Evolutionary conservation across 2,113 vertebrate genomes (phyloP), one percentile per base, ranked within the genome.

Genomic region (Ictalurus furcatus): DNA sequence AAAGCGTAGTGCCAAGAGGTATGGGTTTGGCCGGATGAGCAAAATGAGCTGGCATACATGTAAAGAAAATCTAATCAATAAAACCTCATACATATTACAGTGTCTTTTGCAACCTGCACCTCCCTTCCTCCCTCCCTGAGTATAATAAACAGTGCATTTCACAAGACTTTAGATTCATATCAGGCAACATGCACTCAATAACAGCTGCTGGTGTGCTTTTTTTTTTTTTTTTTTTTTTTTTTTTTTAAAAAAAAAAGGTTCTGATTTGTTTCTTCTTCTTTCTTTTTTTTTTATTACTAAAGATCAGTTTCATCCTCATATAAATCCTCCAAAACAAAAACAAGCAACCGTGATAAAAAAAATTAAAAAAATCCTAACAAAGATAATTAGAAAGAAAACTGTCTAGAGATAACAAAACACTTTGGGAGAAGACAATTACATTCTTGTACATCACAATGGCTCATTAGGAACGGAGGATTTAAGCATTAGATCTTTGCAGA

Each of bases 111-210:
- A 74, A 87, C 59, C 73, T 34, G 69, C 40, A 34, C 84, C 87
- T 84, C 7, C 48, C 48, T 52, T 79, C 83, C 25, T 37, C 79
- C 83, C 17, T 37, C 48, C 76, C 1, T 44, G 44, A 34, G 84
- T 59, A 21, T 84, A 90, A 90, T 80, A 85, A 88, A 90, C 74
- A 56, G 44, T 0, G 14, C 54, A 37, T 90, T 90, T 88, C 87
- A 67, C 87, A 90, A 90, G 78, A 79, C 52, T 28, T 28, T 44
- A 86, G 83, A 86, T 87, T 88, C 59, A 79, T 69, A 83, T 83
- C 87, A 81, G 86, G 81, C n/a, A 71, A 85, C 40, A 6, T 52
- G 30, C n/a, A 56, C 14, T 7, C n/a, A n/a, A 80, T 54, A 54
- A 5, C 14, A 80, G 23, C 85, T 28, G 23, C 54, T 59, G 14